Percentiles rank a stretch among this genome's conserved stretches.
Conservation (phyloP, 2,888 invertebrate species). For the Seira musarum region DNA sequence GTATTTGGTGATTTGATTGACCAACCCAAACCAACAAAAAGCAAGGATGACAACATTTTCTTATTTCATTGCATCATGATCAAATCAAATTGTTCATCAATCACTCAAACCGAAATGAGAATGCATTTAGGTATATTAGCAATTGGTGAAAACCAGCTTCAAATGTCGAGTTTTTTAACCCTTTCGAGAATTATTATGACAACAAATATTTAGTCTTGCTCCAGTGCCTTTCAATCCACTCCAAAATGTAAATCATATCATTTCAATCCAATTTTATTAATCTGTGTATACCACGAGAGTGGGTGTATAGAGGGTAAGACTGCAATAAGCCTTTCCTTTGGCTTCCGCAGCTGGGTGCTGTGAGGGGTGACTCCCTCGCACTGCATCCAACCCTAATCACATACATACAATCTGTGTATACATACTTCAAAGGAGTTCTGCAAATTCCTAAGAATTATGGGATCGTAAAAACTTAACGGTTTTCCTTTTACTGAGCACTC, state of each 20-base stretch:
- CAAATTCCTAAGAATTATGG: background rate
- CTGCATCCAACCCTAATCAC: no score
- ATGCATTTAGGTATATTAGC: background rate
- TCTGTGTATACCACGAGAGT: no score
- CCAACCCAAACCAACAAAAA: no score
- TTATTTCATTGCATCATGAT: background rate
- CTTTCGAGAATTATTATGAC: background rate
- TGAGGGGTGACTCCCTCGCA: no score
- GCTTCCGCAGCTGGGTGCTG: no score
- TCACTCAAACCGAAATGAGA: background rate
- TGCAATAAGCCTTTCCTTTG: no score
- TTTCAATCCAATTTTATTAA: background rate
- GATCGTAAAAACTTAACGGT: conserved; percentile 1
- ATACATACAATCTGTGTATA: background rate
- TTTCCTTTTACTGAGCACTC: background rate
- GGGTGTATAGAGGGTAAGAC: no score
- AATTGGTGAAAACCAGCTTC: background rate
- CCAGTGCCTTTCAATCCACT: no score
- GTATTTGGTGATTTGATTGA: no score
- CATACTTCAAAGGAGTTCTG: background rate
- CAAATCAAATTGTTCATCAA: background rate
- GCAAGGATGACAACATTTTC: conserved; percentile 10
- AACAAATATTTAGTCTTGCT: no score
- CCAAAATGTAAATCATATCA: background rate
- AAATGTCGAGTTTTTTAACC: background rate